Conservation (phyloP, 2,797 vertebrate genomes). For the Schizopygopsis malacanthus region DNA sequence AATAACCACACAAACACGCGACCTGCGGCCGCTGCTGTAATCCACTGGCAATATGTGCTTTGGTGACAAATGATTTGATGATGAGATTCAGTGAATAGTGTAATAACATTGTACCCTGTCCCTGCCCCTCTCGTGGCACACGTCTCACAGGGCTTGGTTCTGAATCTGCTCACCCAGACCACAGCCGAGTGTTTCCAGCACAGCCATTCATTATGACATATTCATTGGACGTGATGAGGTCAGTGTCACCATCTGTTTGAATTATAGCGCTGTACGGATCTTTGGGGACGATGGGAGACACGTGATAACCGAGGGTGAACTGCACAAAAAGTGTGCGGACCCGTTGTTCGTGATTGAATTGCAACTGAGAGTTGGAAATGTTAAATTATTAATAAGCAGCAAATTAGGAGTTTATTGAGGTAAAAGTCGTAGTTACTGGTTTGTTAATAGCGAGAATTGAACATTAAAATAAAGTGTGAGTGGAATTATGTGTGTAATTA, state of each 20-base stretch:
- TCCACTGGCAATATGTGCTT: constrained; percentile 59
- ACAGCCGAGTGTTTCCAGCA: neutral
- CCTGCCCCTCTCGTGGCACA: constrained; percentile 21
- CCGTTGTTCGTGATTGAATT: neutral
- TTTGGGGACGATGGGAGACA: neutral
- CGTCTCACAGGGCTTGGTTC: constrained; percentile 29
- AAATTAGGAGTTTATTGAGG: too few species aligned
- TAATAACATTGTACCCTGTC: constrained; percentile 55
- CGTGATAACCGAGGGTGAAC: neutral
- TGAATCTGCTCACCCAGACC: constrained; percentile 30
- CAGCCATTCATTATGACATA: constrained; percentile 29
- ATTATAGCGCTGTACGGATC: neutral
- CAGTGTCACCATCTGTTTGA: constrained; percentile 27
- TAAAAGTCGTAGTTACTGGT: too few species aligned
- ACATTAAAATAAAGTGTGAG: neutral
- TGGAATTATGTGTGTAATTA: neutral
- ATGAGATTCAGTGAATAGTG: constrained; percentile 60
- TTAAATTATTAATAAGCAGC: too few species aligned
- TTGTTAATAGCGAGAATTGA: neutral
- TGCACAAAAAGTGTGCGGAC: neutral
- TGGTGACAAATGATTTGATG: constrained; percentile 64
- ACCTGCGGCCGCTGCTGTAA: constrained; percentile 55
- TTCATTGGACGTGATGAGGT: constrained; percentile 39
- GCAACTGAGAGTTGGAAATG: neutral
- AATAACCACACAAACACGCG: constrained; percentile 49